Evolutionary conservation across 2,797 vertebrate genomes (phyloP).

Genomic region (Sarcophilus harrisii): DNA sequence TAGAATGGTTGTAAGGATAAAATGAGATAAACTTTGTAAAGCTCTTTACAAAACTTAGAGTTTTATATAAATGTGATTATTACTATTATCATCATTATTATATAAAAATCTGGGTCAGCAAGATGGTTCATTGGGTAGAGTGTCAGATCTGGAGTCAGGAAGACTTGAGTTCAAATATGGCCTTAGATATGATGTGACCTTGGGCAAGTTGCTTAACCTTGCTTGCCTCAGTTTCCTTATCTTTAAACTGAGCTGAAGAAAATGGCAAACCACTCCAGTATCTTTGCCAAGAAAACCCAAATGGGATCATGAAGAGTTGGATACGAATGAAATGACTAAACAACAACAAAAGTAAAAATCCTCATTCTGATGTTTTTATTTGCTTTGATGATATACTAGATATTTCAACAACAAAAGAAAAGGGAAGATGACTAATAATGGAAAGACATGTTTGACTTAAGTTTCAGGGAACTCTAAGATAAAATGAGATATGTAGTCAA

Average conservation of each 20-base stretch:
- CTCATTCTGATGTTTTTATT: conserved; percentile 5
- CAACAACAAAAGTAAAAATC: neutral
- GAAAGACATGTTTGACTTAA: conserved; percentile 36
- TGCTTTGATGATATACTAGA: conserved; percentile 28
- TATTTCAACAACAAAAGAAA: neutral
- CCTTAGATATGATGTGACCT: neutral
- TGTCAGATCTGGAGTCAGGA: neutral
- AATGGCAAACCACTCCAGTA: neutral
- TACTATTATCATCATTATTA: neutral
- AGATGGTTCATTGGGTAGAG: neutral
- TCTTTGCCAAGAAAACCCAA: neutral
- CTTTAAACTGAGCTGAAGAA: neutral
- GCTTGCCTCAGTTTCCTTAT: neutral
- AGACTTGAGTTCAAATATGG: neutral
- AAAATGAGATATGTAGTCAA: neutral
- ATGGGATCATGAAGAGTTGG: neutral
- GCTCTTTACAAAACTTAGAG: neutral
- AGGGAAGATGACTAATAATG: conserved; percentile 7
- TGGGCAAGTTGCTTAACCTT: neutral
- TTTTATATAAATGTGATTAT: neutral
- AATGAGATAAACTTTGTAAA: neutral
- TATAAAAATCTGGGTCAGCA: neutral
- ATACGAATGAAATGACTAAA: neutral
- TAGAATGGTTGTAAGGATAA: neutral
- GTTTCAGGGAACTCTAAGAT: conserved; percentile 6